Evolutionary conservation across 64 coral and sea anemone species (phyloP).

Genomic region (Montipora foliosa): DNA sequence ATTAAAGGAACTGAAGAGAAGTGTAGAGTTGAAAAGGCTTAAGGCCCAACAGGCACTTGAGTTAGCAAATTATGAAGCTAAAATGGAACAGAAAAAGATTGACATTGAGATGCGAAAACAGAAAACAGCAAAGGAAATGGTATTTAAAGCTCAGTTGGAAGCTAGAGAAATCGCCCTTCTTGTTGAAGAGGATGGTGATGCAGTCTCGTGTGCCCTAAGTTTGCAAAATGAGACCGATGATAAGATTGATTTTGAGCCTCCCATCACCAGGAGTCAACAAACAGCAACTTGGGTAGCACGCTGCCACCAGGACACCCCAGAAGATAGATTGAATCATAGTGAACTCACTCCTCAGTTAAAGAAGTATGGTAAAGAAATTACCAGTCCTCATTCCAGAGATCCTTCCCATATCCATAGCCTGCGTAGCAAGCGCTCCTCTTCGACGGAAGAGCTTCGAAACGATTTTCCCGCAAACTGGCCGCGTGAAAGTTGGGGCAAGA

Average conservation of each 20-base stretch:
- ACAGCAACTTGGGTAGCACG: neutral
- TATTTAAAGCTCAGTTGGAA: slow-evolving; percentile 33
- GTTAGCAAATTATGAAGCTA: slow-evolving; percentile 39
- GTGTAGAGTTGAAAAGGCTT: slow-evolving; percentile 38
- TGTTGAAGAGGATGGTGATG: neutral
- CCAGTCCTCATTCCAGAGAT: too few species aligned
- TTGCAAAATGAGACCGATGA: neutral
- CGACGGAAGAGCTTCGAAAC: too few species aligned
- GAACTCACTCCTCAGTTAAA: too few species aligned
- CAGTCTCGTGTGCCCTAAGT: neutral
- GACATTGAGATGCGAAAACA: slow-evolving; percentile 37
- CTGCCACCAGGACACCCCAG: neutral
- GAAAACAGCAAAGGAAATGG: slow-evolving; percentile 13
- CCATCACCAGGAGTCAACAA: neutral
- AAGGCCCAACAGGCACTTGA: slow-evolving; percentile 33
- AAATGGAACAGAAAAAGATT: slow-evolving; percentile 52
- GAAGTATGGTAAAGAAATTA: too few species aligned
- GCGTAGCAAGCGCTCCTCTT: too few species aligned
- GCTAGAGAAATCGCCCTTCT: neutral
- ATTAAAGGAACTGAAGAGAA: slow-evolving; percentile 36
- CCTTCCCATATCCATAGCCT: too few species aligned
- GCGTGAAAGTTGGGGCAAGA: too few species aligned
- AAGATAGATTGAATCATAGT: too few species aligned
- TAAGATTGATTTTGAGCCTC: neutral
- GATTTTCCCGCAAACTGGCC: too few species aligned